Base-by-base conservation (phyloP, 2,888 invertebrate species). In the Liodrosophila aerea region DNA sequence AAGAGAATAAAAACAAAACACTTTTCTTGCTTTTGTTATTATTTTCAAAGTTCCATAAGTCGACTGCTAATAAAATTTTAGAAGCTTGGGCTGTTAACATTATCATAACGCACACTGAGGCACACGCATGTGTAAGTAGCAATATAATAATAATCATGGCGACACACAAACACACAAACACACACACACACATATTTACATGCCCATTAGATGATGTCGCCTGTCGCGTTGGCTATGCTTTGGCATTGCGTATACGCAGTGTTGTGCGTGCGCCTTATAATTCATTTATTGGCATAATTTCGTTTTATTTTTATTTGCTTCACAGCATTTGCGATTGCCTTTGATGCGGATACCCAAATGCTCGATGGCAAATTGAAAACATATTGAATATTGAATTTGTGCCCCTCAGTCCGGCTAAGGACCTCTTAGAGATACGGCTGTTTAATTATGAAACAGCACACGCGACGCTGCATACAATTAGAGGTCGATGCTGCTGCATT, bases 231-330 rank as follows among this genome's bases (percentile, higher is more conserved):
- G 29, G 53, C 70, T 58, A 64, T 61, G 64, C 68, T 56, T 62
- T 62, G 65, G 54, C 64, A 59, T 80, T 71, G 65, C 66, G 73
- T 76, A 73, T 73, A 68, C 71, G 73, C 54, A 8, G 29, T 37
- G 61, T 66, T 60, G 53, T 63, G 64, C 64, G 64, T 47, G 62
- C 63, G 84, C 59, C 77, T 84, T 77, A 84, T 85, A 85, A 85
- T 84, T 85, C 77, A 85, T 84, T 84, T 84, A 84, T 85, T 84
- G 84, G 76, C 73, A 73, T 84, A 77, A 85, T 84, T 84, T 76
- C 68, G 73, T 84, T 85, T 81, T 84, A 84, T 81, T 84, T 77
- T 77, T 84, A 80, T 76, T 77, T 71, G 73, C 70, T 76, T 66
- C 61, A 73, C 69, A 62, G 72, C 73, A 64, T 72, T 69, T 61